phyloP scores from a whole-genome alignment of 2,113 vertebrate species.

The Motacilla tschutschensis region DNA sequence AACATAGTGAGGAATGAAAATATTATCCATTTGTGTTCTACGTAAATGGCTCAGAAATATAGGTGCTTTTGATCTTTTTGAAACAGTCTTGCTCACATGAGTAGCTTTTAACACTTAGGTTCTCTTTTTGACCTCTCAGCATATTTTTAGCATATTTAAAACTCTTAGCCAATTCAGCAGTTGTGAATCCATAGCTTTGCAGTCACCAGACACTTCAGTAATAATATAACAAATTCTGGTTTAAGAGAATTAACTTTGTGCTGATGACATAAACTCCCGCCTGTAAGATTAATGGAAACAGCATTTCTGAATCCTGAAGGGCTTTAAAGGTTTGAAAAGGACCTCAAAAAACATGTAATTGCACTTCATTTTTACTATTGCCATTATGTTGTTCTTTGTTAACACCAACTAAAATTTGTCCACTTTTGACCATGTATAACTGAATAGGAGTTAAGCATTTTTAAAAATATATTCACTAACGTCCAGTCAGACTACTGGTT shows the following conservation, averaged over 20 bases:
- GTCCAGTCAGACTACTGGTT: not conserved
- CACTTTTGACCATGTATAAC: not conserved
- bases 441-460: not conserved
- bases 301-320: not conserved
- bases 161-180: not conserved
- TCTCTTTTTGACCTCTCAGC: not conserved
- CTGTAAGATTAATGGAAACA: not conserved
- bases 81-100: not conserved
- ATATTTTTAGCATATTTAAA: not conserved
- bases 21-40: not conserved
- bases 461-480: not conserved
- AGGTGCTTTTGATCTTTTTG: not conserved
- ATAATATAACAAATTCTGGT: not conserved
- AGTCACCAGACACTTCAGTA: not conserved
- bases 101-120: not conserved
- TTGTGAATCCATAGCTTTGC: not conserved
- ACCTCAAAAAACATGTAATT: not conserved
- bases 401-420: not conserved
- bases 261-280: not conserved
- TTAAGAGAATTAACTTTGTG: not conserved
- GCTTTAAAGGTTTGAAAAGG: not conserved
- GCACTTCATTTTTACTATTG: not conserved
- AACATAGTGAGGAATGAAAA: not conserved
- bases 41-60: not conserved
- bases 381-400: not conserved